Conservation (phyloP, 2,888 invertebrate species). For the Lucinisca nassula region DNA sequence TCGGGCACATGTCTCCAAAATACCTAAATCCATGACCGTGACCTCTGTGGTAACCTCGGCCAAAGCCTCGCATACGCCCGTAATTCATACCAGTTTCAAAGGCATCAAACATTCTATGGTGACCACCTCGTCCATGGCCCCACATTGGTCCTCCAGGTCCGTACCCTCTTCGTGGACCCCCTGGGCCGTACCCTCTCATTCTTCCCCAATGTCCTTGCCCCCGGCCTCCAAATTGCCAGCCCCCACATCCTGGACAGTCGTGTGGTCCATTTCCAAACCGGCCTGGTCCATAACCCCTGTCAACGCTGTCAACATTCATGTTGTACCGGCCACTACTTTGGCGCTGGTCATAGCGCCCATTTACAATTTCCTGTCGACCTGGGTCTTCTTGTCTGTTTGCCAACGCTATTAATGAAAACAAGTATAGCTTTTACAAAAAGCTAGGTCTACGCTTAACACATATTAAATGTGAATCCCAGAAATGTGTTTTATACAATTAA, state of each 20-base stretch:
- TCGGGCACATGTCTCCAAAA: neutral
- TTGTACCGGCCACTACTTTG: no score
- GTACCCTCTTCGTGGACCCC: neutral
- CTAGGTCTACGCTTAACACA: no score
- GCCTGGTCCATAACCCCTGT: neutral
- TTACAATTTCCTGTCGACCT: no score
- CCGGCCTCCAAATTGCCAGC: neutral
- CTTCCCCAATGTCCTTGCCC: neutral
- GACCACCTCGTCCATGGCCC: neutral
- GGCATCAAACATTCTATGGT: neutral
- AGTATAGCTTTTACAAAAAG: no score
- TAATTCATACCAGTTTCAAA: neutral
- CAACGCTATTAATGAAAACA: no score
- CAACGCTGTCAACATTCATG: no score
- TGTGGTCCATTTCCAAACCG: neutral
- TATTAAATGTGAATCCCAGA: no score
- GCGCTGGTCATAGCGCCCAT: no score
- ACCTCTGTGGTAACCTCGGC: neutral
- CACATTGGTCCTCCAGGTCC: neutral
- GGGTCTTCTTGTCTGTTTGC: no score
- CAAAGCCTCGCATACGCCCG: neutral
- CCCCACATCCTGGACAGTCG: neutral
- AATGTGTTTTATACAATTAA: no score
- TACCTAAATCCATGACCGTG: neutral
- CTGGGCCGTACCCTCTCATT: neutral